phyloP scores from a whole-genome alignment of 2,888 invertebrate species.

The Spicauda simplicius region DNA sequence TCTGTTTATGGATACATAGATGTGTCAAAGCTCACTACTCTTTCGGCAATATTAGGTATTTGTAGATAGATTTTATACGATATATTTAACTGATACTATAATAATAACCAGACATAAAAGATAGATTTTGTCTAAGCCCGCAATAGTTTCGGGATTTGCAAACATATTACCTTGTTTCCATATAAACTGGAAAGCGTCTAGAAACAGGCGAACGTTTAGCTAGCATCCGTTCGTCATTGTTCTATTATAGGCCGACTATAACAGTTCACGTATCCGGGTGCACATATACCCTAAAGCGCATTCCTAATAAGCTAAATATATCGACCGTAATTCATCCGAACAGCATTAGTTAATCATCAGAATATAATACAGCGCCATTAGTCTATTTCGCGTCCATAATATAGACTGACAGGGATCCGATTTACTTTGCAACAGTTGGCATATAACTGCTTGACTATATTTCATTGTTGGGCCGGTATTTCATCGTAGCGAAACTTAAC shows the following conservation, averaged over 20 bases:
- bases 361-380: constrained; percentile 17
- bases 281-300: constrained; percentile 23
- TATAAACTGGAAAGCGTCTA: background rate
- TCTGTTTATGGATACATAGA: too few species aligned
- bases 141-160: too few species aligned
- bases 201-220: background rate
- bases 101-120: too few species aligned
- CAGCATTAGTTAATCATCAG: constrained; percentile 25
- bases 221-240: background rate
- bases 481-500: constrained; percentile 48
- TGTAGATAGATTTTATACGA: too few species aligned
- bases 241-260: constrained; percentile 7
- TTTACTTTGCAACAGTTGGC: constrained; percentile 30
- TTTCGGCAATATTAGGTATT: too few species aligned
- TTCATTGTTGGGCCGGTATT: constrained; percentile 40
- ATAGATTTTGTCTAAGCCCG: background rate
- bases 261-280: constrained; percentile 25
- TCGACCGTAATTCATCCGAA: constrained; percentile 26
- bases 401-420: constrained; percentile 31
- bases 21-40: too few species aligned
- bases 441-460: constrained; percentile 27
- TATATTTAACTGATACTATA: too few species aligned
- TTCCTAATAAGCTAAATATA: constrained; percentile 31
- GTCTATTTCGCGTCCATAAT: constrained; percentile 18
- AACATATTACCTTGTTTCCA: background rate